Base-by-base conservation (phyloP, 92 coral and sea anemone species). In the Porites cylindrica region DNA sequence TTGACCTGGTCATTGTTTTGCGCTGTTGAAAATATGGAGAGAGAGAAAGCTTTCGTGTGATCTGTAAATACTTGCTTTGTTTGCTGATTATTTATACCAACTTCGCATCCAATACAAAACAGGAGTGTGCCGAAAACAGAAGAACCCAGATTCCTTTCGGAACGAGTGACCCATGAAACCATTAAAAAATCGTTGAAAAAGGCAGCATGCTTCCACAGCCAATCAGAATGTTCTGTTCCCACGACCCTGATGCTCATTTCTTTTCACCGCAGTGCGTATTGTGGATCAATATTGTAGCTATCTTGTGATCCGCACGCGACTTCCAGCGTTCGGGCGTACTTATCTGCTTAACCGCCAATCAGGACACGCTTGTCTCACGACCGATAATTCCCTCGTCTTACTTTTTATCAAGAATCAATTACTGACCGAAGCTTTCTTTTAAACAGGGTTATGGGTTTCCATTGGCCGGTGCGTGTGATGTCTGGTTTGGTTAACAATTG, bases 171-270 rank as follows among this genome's bases (percentile, higher is more conserved):
- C 87, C 87, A 14, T 83, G 73, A 83, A 83, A 74, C 81, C 81
- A 63, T 83, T 64, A 62, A 66, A 62, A 66, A 73, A 50, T 20
- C 79, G 24, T 58, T 23, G 63, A 63, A 70, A 80, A 72, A 83
- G 23, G 21, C 72, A 12, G 29, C 51, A 19, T 16, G 66, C 16
- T 16, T 18, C 87, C 68, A 14, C 10, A 66, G 29, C 91, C 94
- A 91, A 91, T 91, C 77, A 91, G 88, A 38, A 58, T 17, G 10
- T n/a, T 62, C 86, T 90, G 94, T 91, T 91, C 94, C 94, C 94
- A 91, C 94, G 94, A 91, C 94, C 91, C 82, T 67, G 52, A 20
- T 20, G 65, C n/a, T 72, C 69, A 24, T 8, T 69, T 64, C 51
- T 75, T 77, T 77, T 10, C 83, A 32, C 53, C 66, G 76, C 82